These are phyloP conservation scores for Hylaeus anthracinus DNA, from an alignment of 1,140 invertebrate genomes.

Conservation along the genomic window DNA sequence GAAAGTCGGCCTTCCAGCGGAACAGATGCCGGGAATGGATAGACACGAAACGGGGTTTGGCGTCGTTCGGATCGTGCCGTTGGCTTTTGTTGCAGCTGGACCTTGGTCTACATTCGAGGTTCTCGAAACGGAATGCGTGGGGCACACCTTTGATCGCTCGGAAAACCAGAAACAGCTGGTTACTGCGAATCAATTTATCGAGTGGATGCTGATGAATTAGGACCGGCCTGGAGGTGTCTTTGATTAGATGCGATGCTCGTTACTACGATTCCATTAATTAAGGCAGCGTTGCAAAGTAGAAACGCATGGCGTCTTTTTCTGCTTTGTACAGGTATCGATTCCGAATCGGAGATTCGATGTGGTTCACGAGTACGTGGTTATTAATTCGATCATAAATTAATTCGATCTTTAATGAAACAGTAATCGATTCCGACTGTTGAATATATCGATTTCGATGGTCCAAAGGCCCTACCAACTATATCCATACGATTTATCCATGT, in stretches of 20 bases:
- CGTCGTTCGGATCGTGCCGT: slow-evolving; percentile 16
- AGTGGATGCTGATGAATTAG: neutral
- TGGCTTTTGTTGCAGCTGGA: slow-evolving; percentile 56
- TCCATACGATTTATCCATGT: no score
- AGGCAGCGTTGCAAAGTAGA: neutral
- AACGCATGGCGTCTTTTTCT: neutral
- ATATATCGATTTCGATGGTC: no score
- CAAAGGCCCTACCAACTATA: no score
- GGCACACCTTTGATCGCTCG: slow-evolving; percentile 58
- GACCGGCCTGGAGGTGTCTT: neutral
- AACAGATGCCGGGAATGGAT: slow-evolving; percentile 53
- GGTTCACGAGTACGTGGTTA: no score
- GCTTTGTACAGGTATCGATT: neutral
- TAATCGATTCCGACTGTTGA: no score
- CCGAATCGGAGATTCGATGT: no score
- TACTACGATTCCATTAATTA: neutral
- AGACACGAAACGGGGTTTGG: slow-evolving; percentile 18
- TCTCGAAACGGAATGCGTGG: slow-evolving; percentile 38
- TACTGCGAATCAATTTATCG: slow-evolving; percentile 27
- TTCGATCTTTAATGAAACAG: no score
- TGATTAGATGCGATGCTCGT: neutral
- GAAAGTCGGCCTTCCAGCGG: slow-evolving; percentile 45
- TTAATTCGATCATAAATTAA: no score
- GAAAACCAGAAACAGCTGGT: slow-evolving; percentile 58
- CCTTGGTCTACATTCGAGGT: slow-evolving; percentile 58